Conservation (phyloP, 2,113 vertebrate species). For the Hyperopisus bebe region DNA sequence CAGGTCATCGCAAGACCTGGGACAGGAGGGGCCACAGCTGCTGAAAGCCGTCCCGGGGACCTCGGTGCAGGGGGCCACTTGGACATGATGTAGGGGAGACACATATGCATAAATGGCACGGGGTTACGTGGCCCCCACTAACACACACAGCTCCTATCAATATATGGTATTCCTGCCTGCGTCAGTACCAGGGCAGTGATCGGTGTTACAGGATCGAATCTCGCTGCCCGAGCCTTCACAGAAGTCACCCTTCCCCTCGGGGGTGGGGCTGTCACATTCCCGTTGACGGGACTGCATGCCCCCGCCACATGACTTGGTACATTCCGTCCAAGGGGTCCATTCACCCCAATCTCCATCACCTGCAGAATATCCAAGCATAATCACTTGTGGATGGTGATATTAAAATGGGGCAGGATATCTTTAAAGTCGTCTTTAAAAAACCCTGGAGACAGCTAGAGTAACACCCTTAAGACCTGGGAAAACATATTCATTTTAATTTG, state of each 20-base stretch:
- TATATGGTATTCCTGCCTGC: not conserved
- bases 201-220: conserved; percentile 55
- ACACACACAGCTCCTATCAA: not conserved
- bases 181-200: conserved; percentile 66
- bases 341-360: conserved; percentile 69
- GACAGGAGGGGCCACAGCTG: conserved; percentile 75
- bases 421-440: not conserved
- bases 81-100: not conserved
- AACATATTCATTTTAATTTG: not conserved
- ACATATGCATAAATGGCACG: not conserved
- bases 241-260: conserved; percentile 65
- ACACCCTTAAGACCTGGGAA: not conserved
- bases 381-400: not conserved
- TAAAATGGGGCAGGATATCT: not conserved
- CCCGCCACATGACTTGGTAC: conserved; percentile 76
- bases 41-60: conserved; percentile 66
- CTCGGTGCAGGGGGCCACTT: conserved; percentile 61
- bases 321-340: conserved; percentile 72
- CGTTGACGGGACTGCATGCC: conserved; percentile 65
- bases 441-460: not conserved
- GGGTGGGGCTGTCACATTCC: conserved; percentile 64
- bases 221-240: conserved; percentile 70
- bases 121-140: not conserved
- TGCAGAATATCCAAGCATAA: conserved; percentile 32
- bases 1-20: conserved; percentile 76